These are phyloP conservation scores for Holotrichia oblita DNA, from an alignment of 1,140 invertebrate species.

Conservation along the genomic window DNA sequence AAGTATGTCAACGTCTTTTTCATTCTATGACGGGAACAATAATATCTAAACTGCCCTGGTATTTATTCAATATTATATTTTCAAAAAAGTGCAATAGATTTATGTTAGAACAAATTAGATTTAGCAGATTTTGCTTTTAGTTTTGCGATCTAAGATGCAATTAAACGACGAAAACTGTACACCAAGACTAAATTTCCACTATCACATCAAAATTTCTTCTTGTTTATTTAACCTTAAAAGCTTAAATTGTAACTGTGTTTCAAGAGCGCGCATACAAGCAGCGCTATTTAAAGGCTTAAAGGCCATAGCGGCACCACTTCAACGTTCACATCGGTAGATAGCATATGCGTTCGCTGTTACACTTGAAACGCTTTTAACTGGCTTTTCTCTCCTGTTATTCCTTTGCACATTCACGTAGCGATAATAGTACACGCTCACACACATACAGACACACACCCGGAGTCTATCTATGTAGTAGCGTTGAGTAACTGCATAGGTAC, in stretches of 20 bases:
- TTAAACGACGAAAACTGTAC: not conserved
- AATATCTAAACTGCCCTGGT: too few species aligned
- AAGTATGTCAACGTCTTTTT: too few species aligned
- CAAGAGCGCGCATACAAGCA: not conserved
- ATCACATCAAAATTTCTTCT: not conserved
- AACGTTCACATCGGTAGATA: not conserved
- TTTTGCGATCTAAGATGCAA: too few species aligned
- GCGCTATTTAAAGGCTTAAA: not conserved
- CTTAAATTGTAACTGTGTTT: not conserved
- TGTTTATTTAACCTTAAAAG: constrained; percentile 15
- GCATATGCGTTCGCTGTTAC: not conserved
- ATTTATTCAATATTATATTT: too few species aligned
- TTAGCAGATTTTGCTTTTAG: too few species aligned
- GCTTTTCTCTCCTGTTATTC: not conserved
- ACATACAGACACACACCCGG: not conserved
- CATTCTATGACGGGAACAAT: too few species aligned
- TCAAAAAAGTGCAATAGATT: too few species aligned
- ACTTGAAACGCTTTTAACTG: constrained; percentile 8
- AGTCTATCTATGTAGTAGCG: not conserved
- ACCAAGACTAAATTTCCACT: not conserved
- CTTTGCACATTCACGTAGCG: not conserved
- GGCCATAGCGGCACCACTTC: too few species aligned
- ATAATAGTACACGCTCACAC: not conserved
- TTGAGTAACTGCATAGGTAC: not conserved
- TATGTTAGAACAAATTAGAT: too few species aligned